These are phyloP conservation scores for Enteromius mattozi DNA, from an alignment of 2,797 vertebrate species.

Conservation along the genomic window DNA sequence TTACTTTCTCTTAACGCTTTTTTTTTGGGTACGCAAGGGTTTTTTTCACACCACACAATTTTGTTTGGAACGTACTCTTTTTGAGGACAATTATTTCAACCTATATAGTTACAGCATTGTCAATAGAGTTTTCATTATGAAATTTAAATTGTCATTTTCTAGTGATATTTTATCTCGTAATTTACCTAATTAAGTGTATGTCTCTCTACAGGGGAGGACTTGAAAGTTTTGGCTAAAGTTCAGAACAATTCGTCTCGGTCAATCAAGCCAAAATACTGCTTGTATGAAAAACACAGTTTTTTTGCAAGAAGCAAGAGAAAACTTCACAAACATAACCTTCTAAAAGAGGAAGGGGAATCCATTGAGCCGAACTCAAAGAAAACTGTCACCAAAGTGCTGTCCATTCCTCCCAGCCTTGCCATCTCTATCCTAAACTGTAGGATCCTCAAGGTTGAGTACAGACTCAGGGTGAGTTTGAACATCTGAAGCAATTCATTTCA, in stretches of 20 bases:
- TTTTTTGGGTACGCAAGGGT: neutral
- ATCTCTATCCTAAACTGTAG: slow-evolving; percentile 86
- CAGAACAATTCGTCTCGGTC: slow-evolving; percentile 88
- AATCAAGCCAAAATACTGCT: slow-evolving; percentile 89
- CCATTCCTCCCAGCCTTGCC: slow-evolving; percentile 81
- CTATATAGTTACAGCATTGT: too few species aligned
- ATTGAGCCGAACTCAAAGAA: slow-evolving; percentile 81
- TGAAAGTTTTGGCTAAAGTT: slow-evolving; percentile 86
- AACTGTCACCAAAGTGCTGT: slow-evolving; percentile 82
- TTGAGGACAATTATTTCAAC: neutral
- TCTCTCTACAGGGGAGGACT: slow-evolving; percentile 81
- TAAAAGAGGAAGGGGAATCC: slow-evolving; percentile 86
- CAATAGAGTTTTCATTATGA: neutral
- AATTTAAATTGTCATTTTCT: neutral
- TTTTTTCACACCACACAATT: neutral
- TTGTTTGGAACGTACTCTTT: neutral
- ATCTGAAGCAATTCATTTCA: neutral
- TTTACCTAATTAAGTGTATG: neutral
- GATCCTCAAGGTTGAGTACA: slow-evolving; percentile 89
- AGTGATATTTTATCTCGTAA: neutral
- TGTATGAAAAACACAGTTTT: slow-evolving; percentile 89
- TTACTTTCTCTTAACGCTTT: neutral
- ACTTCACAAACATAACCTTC: slow-evolving; percentile 81
- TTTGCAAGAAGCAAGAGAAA: slow-evolving; percentile 85
- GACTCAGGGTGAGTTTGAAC: slow-evolving; percentile 81